Percentiles rank a stretch among this genome's conserved stretches.
Evolutionary conservation across 2,113 vertebrate species (phyloP).

Genomic region (Todiramphus chloris): DNA sequence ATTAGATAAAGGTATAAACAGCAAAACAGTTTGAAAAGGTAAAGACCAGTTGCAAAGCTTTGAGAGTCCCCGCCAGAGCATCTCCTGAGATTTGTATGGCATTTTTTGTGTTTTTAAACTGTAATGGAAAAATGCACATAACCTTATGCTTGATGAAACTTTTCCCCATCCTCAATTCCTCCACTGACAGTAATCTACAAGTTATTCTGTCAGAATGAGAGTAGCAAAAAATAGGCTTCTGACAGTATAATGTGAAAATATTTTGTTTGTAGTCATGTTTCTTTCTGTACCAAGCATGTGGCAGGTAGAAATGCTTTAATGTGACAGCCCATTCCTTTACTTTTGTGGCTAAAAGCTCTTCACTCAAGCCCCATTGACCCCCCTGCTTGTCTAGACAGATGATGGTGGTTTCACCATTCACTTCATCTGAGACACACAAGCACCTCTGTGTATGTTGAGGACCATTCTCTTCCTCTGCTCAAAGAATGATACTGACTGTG

Average conservation of each 20-base stretch:
- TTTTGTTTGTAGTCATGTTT: slow-evolving; percentile 62
- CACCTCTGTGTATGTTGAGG: neutral
- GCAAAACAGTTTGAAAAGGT: neutral
- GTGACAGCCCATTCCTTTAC: slow-evolving; percentile 48
- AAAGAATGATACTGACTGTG: neutral
- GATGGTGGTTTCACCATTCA: neutral
- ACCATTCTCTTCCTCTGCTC: neutral
- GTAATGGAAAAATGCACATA: slow-evolving; percentile 47
- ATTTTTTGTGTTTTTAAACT: slow-evolving; percentile 23
- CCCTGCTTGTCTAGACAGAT: neutral
- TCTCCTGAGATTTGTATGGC: slow-evolving; percentile 14
- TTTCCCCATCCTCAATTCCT: slow-evolving; percentile 37
- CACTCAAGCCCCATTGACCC: neutral
- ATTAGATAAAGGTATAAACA: neutral
- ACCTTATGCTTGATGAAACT: slow-evolving; percentile 59
- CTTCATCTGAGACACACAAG: neutral
- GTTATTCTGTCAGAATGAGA: slow-evolving; percentile 56
- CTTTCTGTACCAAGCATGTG: slow-evolving; percentile 29
- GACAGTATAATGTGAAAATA: slow-evolving; percentile 58
- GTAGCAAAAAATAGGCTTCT: slow-evolving; percentile 57
- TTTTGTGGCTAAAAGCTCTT: slow-evolving; percentile 31
- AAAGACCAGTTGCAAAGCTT: neutral
- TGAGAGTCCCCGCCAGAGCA: neutral
- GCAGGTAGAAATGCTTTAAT: slow-evolving; percentile 50
- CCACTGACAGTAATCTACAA: slow-evolving; percentile 53